Base-by-base conservation (phyloP, 1,140 invertebrate genomes). In the Euwallacea fornicatus region DNA sequence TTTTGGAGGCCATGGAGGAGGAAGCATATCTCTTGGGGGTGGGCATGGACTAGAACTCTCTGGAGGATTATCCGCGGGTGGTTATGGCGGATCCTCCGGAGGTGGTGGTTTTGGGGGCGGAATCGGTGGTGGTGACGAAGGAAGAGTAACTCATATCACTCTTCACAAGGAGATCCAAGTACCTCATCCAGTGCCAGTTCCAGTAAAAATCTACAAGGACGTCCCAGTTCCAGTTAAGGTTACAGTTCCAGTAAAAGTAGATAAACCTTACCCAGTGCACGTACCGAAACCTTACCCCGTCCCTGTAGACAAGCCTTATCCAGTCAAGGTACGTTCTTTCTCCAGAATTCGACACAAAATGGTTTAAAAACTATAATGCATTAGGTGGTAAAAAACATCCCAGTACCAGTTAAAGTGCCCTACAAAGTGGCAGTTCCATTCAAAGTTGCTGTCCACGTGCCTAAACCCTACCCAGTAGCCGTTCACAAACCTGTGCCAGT, bases 371-470 rank as follows among this genome's bases (percentile, higher is more conserved):
- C 50, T 0, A 53, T n/a, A n/a, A 53, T 53, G 11, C 8, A 7
- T n/a, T 42, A 66, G 65, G 65, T 69, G 15, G 9, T 42, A 67
- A 85, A 81, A 81, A 84, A 53, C 75, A 84, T 83, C 72, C 87
- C 77, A 73, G 85, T 81, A 76, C 87, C 78, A 69, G 82, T 81
- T 73, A 86, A 84, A 71, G 84, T 87, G 46, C 86, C 85, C 58
- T 83, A 86, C 7, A 87, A 86, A 76, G 84, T 89, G 0, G 84
- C 85, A 16, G 83, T 85, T 0, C 83, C 84, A 6, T 81, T 84
- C 6, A 80, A 78, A 73, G 78, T 82, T 8, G 76, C 80, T 66
- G 79, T 82, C 54, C 80, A 77, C 47, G 76, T 82, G 3, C 80
- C 83, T 10, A 80, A 81, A 70, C 80, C 81, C 58, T 77, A 80